Evolutionary conservation across 2,113 vertebrate species (phyloP), one percentile per base, ranked within the genome.

Genomic region (Dicentrarchus labrax): DNA sequence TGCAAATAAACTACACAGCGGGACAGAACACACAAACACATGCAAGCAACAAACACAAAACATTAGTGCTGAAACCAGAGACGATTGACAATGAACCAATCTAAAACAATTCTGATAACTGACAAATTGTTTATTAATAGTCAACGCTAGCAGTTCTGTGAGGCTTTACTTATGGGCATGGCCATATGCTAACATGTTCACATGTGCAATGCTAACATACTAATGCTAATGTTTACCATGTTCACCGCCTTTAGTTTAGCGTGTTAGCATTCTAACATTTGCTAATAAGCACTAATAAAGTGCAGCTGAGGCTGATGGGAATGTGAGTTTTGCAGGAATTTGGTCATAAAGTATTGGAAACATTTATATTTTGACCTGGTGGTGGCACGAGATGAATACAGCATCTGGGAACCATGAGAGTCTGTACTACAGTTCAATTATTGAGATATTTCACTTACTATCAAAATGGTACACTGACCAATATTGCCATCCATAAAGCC

Each of bases 1-100:
- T 68, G 62, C 16, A 61, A 59, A 69, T 22, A 48, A 57, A 48
- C 71, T 19, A 67, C 72, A 24, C 36, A 62, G 22, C 48, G 41
- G 12, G 1, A 45, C 13, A 50, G 39, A 78, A n/a, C 75, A 57
- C 9, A 47, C 30, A 30, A 60, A 24, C 19, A 65, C 13, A 5
- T 8, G 10, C 45, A 76, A 6, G n/a, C 50, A 30, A 30, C 3
- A 51, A n/a, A 47, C 5, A 43, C 8, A 47, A 48, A 50, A 67
- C 43, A 80, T 19, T 1, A 48, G 39, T 8, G 19, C 4, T 65
- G 19, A 53, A 22, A n/a, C 19, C 8, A 19, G 24, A 30, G 13
- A 4, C 0, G 11, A 24, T 50, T 50, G 47, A 16, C 47, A 50
- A 30, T 30, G 30, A 30, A 30, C 4, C 30, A 30, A 30, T 30